phyloP scores from a whole-genome alignment of 2,888 invertebrate species.

The Hydropsyche betteni region DNA sequence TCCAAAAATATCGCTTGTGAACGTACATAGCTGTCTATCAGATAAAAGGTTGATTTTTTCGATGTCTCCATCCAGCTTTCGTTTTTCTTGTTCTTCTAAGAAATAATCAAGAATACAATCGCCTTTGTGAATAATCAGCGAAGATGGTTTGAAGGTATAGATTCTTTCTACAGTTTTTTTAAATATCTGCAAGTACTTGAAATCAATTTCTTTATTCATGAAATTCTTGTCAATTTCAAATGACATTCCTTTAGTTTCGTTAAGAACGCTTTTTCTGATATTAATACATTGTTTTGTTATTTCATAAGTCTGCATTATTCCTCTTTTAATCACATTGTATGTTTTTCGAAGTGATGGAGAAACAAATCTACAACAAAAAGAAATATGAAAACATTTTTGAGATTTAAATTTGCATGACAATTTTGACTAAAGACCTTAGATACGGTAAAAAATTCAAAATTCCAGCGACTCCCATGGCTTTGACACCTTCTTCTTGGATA shows the following conservation, averaged over 20 bases:
- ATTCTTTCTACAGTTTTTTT: constrained; percentile 55
- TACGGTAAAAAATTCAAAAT: constrained; percentile 86
- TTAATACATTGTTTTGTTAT: constrained; percentile 75
- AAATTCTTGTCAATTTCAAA: background rate
- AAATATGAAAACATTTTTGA: constrained; percentile 1
- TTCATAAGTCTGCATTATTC: constrained; percentile 76
- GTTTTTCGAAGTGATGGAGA: constrained; percentile 70
- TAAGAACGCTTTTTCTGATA: constrained; percentile 61
- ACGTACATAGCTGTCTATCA: constrained; percentile 75
- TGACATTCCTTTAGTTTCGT: constrained; percentile 48
- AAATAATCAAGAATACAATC: constrained; percentile 73
- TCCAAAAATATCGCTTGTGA: constrained; percentile 84
- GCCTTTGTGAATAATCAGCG: constrained; percentile 60
- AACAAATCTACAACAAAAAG: constrained; percentile 65
- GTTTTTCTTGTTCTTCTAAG: constrained; percentile 68
- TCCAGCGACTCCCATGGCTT: constrained; percentile 83
- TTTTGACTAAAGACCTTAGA: constrained; percentile 66
- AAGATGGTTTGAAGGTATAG: constrained; percentile 62
- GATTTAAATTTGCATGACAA: background rate
- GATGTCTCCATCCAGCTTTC: constrained; percentile 60
- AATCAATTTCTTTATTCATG: constrained; percentile 57
- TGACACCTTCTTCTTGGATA: constrained; percentile 84
- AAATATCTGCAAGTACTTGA: constrained; percentile 61
- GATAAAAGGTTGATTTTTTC: constrained; percentile 66
- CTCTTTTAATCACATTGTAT: constrained; percentile 73